Evolutionary conservation across 2,888 invertebrate genomes (phyloP), one percentile per base, ranked within the genome.

Genomic region (Hecatera dysodea): DNA sequence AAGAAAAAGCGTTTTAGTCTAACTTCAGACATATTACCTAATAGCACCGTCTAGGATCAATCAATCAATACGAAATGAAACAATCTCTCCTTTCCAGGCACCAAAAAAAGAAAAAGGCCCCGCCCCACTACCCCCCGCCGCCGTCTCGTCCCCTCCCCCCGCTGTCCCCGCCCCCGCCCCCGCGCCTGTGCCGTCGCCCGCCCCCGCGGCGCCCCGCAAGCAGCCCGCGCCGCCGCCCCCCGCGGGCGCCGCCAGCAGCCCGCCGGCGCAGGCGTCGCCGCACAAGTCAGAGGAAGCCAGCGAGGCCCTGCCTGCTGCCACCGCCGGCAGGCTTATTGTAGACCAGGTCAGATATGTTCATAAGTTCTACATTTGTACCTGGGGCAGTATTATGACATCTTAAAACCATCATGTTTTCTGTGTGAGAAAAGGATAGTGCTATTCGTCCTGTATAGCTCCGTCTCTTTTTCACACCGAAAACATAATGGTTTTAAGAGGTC

Each of bases 51-150:
- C n/a, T n/a, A n/a, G n/a, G n/a, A n/a, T n/a, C n/a, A n/a, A n/a
- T n/a, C n/a, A n/a, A n/a, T n/a, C n/a, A n/a, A n/a, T n/a, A n/a
- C n/a, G n/a, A 22, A 3, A 39, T 39, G 3, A 39, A 39, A 8
- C 4, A 39, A 6, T 24, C 22, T 6, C 9, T 52, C 7, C 1
- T 2, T 53, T 29, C 33, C 88, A 97, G 97, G 96, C 97, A 88
- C 97, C 97, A 76, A 98, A 98, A 93, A 98, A 97, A 90, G 98
- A 98, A 88, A 98, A 98, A 92, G 98, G 98, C 74, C 98, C 98
- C 72, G 98, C 98, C 56, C 98, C 98, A 5, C 7, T n/a, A 1
- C 50, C 62, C 7, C 24, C 53, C 9, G 24, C 74, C 50, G 24
- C 70, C 46, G 44, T 39, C 39, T 0, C 39, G 15, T 39, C 39